Conservation (phyloP, 2,888 invertebrate genomes). For the Scrobipalpa costella region DNA sequence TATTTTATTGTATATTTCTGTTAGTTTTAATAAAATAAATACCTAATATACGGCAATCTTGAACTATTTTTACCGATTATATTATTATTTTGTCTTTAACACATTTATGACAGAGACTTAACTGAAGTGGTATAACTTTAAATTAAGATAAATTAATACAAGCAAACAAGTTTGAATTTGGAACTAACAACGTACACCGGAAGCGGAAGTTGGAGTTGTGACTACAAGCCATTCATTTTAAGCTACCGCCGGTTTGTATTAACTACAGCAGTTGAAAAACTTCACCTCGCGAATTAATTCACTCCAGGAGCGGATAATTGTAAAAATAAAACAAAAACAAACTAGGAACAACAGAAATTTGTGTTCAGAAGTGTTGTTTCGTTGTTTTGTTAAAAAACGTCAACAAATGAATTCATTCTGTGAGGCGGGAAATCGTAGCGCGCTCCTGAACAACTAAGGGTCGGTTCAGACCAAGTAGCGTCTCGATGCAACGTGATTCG, state of each 20-base stretch:
- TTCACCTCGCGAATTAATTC: background rate
- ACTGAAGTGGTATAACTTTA: background rate
- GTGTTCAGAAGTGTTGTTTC: background rate
- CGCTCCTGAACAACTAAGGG: too few species aligned
- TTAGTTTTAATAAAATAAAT: too few species aligned
- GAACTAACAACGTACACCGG: conserved; percentile 1
- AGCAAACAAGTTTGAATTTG: background rate
- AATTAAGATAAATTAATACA: background rate
- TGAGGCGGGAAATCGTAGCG: too few species aligned
- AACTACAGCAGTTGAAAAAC: background rate
- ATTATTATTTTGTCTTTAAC: background rate
- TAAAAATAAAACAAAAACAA: background rate
- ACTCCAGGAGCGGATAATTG: background rate
- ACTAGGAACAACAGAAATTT: background rate
- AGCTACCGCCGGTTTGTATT: background rate
- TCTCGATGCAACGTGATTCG: too few species aligned
- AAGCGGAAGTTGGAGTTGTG: background rate
- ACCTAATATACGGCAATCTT: too few species aligned
- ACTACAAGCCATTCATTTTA: background rate
- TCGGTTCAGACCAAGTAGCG: too few species aligned
- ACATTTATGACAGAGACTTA: background rate
- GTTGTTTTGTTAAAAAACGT: background rate
- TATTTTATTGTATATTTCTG: too few species aligned
- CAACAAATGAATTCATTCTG: background rate
- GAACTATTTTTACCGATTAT: too few species aligned